Percentiles rank a stretch among this genome's conserved stretches.
These are phyloP conservation scores for Noctua fimbriata DNA, from an alignment of 2,888 invertebrate species.

Conservation along the genomic window DNA sequence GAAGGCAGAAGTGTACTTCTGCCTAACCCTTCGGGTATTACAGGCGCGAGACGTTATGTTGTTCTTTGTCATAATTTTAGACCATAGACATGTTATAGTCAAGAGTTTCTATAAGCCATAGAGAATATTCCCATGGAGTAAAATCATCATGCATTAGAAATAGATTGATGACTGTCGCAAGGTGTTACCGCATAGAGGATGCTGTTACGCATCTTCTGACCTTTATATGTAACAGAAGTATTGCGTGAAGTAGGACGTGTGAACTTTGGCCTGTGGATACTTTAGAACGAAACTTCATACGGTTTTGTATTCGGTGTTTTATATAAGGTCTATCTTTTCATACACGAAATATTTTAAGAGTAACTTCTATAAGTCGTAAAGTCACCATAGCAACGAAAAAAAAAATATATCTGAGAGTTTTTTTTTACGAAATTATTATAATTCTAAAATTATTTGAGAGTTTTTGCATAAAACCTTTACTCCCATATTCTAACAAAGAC, in stretches of 20 bases:
- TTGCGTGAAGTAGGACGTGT: conserved; percentile 2
- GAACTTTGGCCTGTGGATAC: background rate
- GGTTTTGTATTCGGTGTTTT: background rate
- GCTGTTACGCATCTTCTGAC: background rate
- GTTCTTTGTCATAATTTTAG: background rate
- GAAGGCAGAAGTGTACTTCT: too few species aligned
- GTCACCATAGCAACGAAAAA: too few species aligned
- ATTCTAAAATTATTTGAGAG: too few species aligned
- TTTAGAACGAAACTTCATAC: background rate
- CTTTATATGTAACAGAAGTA: conserved; percentile 3
- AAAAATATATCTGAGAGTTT: too few species aligned
- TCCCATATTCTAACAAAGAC: too few species aligned
- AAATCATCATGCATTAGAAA: conserved; percentile 5
- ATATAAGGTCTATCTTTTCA: too few species aligned
- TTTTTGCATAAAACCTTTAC: too few species aligned
- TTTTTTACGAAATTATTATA: too few species aligned
- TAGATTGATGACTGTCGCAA: conserved; percentile 9
- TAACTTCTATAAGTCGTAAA: too few species aligned
- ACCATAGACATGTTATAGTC: background rate
- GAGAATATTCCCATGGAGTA: background rate
- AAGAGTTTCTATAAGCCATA: background rate
- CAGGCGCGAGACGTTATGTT: too few species aligned
- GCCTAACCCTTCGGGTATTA: too few species aligned
- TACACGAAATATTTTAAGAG: too few species aligned
- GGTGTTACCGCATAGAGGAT: background rate